Percentiles rank a stretch among this genome's conserved stretches.
These are phyloP conservation scores for Craniophora ligustri DNA, from an alignment of 2,888 invertebrate species.

Conservation along the genomic window DNA sequence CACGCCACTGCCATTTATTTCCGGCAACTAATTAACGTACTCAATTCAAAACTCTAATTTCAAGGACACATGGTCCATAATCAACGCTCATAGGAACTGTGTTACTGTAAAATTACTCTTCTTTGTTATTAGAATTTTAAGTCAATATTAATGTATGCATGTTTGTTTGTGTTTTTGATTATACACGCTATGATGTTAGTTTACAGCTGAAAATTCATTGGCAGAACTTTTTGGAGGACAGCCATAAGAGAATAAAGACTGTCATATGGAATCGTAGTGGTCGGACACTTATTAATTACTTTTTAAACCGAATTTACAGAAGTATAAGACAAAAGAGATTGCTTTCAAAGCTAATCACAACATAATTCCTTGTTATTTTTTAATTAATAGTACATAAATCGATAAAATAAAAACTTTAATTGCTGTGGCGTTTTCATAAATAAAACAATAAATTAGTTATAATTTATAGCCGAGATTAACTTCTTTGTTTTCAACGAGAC, in stretches of 20 bases:
- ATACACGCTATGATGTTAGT: conserved; percentile 10
- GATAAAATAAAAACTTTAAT: neutral
- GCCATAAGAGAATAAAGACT: conserved; percentile 58
- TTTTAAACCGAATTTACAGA: conserved; percentile 9
- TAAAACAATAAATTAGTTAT: conserved; percentile 13
- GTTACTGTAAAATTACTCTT: conserved; percentile 28
- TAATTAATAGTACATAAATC: conserved; percentile 8
- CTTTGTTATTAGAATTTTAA: conserved; percentile 45
- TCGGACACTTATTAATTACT: conserved; percentile 54
- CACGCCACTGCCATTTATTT: conserved; percentile 79
- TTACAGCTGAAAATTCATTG: conserved; percentile 44
- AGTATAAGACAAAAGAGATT: neutral
- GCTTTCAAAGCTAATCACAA: neutral
- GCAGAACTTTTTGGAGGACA: conserved; percentile 58
- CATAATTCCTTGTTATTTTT: neutral
- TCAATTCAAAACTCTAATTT: conserved; percentile 60
- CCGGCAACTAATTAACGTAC: conserved; percentile 55
- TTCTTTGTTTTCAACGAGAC: conserved; percentile 23
- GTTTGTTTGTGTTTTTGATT: conserved; percentile 11
- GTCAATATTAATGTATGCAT: conserved; percentile 13
- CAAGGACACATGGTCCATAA: conserved; percentile 52
- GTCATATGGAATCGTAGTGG: conserved; percentile 27
- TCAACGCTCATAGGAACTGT: conserved; percentile 16
- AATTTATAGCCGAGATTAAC: conserved; percentile 23
- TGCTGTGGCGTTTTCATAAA: neutral